Base-by-base conservation (phyloP, 2,797 vertebrate genomes). In the Chelmon rostratus region DNA sequence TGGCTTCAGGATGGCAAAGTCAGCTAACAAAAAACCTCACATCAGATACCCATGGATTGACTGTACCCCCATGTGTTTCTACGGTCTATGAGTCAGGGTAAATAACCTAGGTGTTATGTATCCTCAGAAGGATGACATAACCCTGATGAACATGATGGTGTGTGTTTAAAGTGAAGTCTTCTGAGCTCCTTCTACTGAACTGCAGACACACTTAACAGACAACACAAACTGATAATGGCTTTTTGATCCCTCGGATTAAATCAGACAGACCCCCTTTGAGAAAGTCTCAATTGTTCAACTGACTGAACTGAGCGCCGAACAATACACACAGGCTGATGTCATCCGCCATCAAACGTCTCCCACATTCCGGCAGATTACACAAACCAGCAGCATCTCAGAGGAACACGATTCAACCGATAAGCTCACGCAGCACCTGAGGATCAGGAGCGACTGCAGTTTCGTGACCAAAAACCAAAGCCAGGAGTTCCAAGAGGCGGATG, bases 311-410 rank as follows among this genome's bases (percentile, higher is more conserved):
- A 71, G 63, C 74, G 40, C n/a, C 59, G 38, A 57, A 70, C 25
- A 68, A 47, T 2, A 35, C 23, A 46, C 70, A 9, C 6, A 11
- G 35, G 23, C 73, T 76, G 52, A 71, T 70, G 82, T 85, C 86
- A 75, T 47, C 31, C 52, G 19, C 31, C 49, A 64, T 70, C 53
- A 76, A 64, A 81, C 59, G 62, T 54, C 40, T 28, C n/a, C 52
- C 49, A 54, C 71, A 79, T 83, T 81, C 68, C 81, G 62, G 47
- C 37, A 67, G 61, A 75, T 62, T 40, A 76, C 21, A 61, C 42
- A 42, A 70, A 62, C 50, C 52, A 31, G 76, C 63, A 33, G 40
- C 50, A 33, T 67, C 31, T 62, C 7, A 25, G 44, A 61, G 40
- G 9, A 69, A n/a, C 52, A 38, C 1, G 18, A 40, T 53, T 61